Percentiles rank a stretch among this genome's conserved stretches.
phyloP scores from a whole-genome alignment of 2,888 invertebrate genomes.

The Monochamus alternatus region DNA sequence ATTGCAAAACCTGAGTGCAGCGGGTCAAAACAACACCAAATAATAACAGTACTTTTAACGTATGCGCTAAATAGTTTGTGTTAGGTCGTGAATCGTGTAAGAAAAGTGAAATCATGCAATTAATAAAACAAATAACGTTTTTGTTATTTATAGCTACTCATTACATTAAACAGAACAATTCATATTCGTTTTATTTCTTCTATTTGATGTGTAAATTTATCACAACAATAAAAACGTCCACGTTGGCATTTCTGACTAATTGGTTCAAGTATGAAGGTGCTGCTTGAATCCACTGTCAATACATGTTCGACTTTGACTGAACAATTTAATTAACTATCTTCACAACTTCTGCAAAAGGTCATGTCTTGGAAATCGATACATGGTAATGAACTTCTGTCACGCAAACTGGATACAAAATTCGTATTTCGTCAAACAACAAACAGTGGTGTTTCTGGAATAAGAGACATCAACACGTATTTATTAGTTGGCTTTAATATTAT shows the following conservation, averaged over 20 bases:
- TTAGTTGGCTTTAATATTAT: no score
- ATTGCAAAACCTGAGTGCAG: no score
- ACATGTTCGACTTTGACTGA: background rate
- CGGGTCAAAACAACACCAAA: no score
- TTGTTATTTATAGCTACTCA: no score
- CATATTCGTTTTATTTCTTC: no score
- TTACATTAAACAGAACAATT: no score
- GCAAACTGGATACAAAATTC: conserved; percentile 15
- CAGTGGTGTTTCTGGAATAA: background rate
- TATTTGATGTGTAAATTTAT: no score
- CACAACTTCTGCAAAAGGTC: conserved; percentile 20
- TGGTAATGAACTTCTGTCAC: conserved; percentile 29
- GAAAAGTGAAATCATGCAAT: no score
- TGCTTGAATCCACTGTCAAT: background rate
- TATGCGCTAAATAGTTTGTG: no score
- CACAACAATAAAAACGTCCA: background rate
- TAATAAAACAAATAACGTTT: no score
- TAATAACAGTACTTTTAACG: no score
- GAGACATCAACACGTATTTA: background rate
- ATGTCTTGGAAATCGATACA: conserved; percentile 19
- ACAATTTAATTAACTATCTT: conserved; percentile 18
- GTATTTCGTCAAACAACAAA: conserved; percentile 13
- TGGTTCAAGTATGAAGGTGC: background rate
- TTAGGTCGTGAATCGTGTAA: no score
- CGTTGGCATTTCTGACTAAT: background rate